Base-by-base conservation (phyloP, 1,140 invertebrate genomes). In the Procambarus clarkii region DNA sequence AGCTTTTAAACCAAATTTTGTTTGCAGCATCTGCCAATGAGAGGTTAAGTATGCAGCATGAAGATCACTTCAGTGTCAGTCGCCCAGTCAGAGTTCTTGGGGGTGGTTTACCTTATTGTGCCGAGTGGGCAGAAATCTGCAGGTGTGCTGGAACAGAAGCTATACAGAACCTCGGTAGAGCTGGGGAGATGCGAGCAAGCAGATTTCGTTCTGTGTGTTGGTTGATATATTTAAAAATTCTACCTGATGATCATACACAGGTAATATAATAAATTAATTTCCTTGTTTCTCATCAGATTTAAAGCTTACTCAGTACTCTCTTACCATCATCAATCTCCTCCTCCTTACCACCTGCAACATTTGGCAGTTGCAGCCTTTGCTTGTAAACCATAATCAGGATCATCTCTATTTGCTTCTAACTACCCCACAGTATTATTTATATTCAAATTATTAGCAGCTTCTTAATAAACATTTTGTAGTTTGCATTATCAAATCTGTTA, bases 121-220 rank as follows among this genome's bases (percentile, higher is more conserved):
- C 71, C 21, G 89, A 91, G 69, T 91, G 89, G 89, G 74, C 83
- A 15, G 80, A 91, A 24, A 85, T 91, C 24, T 91, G 89, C 44
- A 76, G 69, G 45, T 91, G 82, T 54, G 89, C 82, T 2, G 82
- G 89, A 18, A 85, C 89, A 46, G 54, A 77, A 71, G 48, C 18
- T 2, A 91, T 91, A 46, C 89, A 91, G 48, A 80, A 46, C 46
- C 58, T 91, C 0, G 89, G 89, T 18, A 50, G 83, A 15, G 77
- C 50, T 24, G 89, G 89, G 44, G 89, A 91, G 34, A 85, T 91
- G 82, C 50, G 89, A 34, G 83, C 89, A n/a, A 78, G 89, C 76
- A 85, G 89, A 82, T 91, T 91, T 69, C 82, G 89, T 11, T 85
- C 82, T 0, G 84, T 92, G n/a, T 92, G 92, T 64, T 92, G 92